These are phyloP conservation scores for Drosophila ercepeae DNA, from an alignment of 1,140 invertebrate species.

Conservation along the genomic window DNA sequence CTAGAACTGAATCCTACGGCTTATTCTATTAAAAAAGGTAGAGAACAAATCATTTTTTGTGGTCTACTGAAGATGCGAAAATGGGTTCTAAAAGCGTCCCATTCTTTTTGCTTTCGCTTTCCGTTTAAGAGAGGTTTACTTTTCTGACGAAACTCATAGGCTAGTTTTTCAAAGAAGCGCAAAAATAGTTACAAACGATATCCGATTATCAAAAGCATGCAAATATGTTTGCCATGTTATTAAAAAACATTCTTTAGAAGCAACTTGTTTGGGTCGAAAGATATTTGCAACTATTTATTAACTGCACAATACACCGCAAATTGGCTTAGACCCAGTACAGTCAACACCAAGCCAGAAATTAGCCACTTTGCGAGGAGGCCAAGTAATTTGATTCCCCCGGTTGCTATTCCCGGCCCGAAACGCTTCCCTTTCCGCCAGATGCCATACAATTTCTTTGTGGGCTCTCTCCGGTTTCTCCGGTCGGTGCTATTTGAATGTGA, in stretches of 20 bases:
- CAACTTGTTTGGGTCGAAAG: background rate
- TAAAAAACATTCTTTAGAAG: background rate
- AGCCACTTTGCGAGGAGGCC: conserved; percentile 47
- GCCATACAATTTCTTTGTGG: conserved; percentile 36
- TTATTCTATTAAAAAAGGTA: background rate
- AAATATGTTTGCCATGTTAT: too few relatives aligned
- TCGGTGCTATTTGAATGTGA: conserved; percentile 18
- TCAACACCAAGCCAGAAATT: conserved; percentile 51
- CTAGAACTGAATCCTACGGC: background rate
- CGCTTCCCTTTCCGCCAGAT: conserved; percentile 28
- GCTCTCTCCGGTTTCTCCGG: conserved; percentile 11
- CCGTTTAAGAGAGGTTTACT: background rate
- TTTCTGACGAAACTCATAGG: too few relatives aligned
- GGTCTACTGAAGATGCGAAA: background rate
- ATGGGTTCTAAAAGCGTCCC: too few relatives aligned
- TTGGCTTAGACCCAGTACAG: conserved; percentile 52
- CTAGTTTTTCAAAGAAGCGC: too few relatives aligned
- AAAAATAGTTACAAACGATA: too few relatives aligned
- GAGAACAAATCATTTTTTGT: background rate
- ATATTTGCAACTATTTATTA: conserved; percentile 65
- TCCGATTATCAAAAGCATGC: background rate
- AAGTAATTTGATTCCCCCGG: conserved; percentile 34
- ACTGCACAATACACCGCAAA: conserved; percentile 66
- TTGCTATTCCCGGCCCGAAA: conserved; percentile 4
- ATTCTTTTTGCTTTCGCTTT: too few relatives aligned